Percentiles rank a stretch among this genome's conserved stretches.
These are phyloP conservation scores for Apocheima hispidaria DNA, from an alignment of 2,888 invertebrate genomes.

Conservation along the genomic window DNA sequence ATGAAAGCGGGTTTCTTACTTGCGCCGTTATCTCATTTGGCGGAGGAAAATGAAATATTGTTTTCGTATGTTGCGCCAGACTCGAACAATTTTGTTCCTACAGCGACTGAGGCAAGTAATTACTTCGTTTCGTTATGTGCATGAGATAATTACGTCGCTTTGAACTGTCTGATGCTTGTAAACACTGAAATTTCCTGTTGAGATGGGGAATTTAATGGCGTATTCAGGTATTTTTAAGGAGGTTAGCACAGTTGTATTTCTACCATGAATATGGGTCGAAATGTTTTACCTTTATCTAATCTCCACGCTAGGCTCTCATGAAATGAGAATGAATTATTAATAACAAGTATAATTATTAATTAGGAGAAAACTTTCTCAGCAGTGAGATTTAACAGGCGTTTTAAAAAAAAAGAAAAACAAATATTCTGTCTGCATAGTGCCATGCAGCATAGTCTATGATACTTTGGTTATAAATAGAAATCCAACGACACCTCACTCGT, in stretches of 20 bases:
- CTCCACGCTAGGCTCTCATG: no score
- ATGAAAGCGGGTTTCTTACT: conserved; percentile 55
- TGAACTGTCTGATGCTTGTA: conserved; percentile 9
- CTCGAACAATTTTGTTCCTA: conserved; percentile 40
- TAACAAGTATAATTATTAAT: no score
- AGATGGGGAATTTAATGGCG: conserved; percentile 3
- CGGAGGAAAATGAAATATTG: conserved; percentile 43
- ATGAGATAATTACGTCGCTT: conserved; percentile 24
- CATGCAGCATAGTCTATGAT: no score
- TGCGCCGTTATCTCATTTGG: conserved; percentile 50
- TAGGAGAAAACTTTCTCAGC: no score
- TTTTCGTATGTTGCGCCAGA: conserved; percentile 44
- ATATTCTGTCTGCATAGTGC: no score
- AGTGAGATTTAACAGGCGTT: no score
- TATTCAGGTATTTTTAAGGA: conserved; percentile 19
- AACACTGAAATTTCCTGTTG: conserved; percentile 3
- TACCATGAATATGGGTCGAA: neutral
- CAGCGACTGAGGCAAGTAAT: conserved; percentile 27
- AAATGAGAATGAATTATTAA: no score
- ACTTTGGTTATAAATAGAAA: no score
- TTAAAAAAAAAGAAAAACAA: no score
- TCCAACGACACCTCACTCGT: no score
- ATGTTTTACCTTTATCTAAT: neutral
- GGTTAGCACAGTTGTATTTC: neutral
- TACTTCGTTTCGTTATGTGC: conserved; percentile 31